A percentile compares a stretch with the other conserved stretches of the same genome.
These are phyloP conservation scores for Gasterosteus nipponicus DNA, from an alignment of 2,113 vertebrate genomes.

Conservation along the genomic window DNA sequence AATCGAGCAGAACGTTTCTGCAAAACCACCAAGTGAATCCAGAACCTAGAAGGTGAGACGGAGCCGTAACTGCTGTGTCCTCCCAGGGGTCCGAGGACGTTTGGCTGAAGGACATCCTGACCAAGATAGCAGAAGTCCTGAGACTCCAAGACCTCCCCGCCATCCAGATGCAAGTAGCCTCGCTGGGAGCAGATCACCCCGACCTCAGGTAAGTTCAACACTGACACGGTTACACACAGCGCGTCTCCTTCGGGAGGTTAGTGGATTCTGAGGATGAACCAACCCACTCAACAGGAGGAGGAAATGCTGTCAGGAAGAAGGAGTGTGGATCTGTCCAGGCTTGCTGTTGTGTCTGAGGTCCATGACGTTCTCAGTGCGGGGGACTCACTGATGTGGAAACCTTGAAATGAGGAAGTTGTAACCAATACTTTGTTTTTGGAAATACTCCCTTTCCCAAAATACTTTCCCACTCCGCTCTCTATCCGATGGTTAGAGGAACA, in stretches of 20 bases:
- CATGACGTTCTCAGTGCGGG: no score
- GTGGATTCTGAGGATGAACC: not conserved
- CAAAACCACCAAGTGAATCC: not conserved
- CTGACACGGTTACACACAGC: not conserved
- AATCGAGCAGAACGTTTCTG: no score
- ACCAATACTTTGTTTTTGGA: not conserved
- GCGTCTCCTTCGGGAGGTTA: not conserved
- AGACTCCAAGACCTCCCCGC: conserved; percentile 85
- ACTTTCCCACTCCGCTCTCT: no score
- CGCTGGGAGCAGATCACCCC: conserved; percentile 77
- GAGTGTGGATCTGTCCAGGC: not conserved
- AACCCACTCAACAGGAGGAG: not conserved
- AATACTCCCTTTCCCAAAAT: no score
- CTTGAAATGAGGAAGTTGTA: no score
- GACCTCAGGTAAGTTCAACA: conserved; percentile 86
- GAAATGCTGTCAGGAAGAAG: not conserved
- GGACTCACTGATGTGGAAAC: no score
- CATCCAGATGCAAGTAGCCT: conserved; percentile 87
- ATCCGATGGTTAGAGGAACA: no score
- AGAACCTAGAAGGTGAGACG: not conserved
- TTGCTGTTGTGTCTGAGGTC: no score
- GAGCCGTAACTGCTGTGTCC: not conserved
- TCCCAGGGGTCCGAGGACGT: conserved; percentile 83
- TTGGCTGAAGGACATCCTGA: conserved; percentile 82
- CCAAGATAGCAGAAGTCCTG: conserved; percentile 86